These are phyloP conservation scores for Aphelinus atriplicis DNA, from an alignment of 1,140 invertebrate genomes.

Conservation along the genomic window DNA sequence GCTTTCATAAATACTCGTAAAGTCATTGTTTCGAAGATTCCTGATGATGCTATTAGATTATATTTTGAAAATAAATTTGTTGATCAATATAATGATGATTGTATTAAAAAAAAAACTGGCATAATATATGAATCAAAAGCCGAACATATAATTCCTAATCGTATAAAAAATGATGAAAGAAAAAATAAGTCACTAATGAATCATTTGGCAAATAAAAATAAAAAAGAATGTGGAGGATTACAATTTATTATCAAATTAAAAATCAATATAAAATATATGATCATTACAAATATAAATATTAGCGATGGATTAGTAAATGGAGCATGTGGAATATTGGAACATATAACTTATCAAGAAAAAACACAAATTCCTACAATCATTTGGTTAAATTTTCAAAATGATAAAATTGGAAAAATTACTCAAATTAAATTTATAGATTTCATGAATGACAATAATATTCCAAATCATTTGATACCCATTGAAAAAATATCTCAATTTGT, in stretches of 20 bases:
- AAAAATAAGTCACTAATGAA: too few species aligned
- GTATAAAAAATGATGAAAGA: too few species aligned
- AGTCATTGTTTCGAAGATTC: too few species aligned
- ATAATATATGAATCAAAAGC: too few species aligned
- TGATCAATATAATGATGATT: too few species aligned
- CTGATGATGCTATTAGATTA: too few species aligned
- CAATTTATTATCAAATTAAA: background rate
- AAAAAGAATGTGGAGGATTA: background rate
- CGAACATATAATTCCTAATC: too few species aligned
- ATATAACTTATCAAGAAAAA: background rate
- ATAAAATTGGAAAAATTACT: background rate
- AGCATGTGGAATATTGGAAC: background rate
- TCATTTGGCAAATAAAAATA: background rate
- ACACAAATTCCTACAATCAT: background rate
- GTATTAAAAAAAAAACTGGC: too few species aligned
- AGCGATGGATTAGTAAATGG: constrained; percentile 4
- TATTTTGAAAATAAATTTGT: too few species aligned
- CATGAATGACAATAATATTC: background rate
- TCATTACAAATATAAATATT: constrained; percentile 6
- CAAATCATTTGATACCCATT: too few species aligned
- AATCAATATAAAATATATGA: constrained; percentile 17
- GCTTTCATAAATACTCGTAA: too few species aligned
- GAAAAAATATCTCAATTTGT: too few species aligned
- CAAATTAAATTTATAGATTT: background rate
- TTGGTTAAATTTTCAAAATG: background rate